Percentiles rank a stretch among this genome's conserved stretches.
Evolutionary conservation across 2,113 vertebrate genomes (phyloP).

Genomic region (Phyllopteryx taeniolatus): DNA sequence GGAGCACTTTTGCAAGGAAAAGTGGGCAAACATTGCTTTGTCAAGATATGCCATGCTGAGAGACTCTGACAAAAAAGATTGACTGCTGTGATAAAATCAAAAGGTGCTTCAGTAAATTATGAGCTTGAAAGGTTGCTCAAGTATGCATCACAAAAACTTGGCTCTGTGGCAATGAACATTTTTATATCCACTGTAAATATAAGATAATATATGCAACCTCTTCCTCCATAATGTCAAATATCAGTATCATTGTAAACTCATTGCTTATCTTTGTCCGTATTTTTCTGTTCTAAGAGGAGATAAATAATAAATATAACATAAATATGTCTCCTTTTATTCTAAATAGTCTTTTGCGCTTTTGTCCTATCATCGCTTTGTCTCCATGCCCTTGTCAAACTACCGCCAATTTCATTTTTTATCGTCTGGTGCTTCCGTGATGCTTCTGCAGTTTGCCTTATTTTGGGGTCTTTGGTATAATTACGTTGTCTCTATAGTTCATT

Average conservation of each 20-base stretch:
- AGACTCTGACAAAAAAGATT: neutral
- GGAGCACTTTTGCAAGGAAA: neutral
- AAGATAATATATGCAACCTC: neutral
- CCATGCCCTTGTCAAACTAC: slow-evolving; percentile 37
- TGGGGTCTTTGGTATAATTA: neutral
- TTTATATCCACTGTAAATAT: neutral
- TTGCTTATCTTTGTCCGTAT: slow-evolving; percentile 34
- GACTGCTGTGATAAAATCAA: neutral
- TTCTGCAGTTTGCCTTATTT: neutral
- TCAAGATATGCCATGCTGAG: neutral
- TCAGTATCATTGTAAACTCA: slow-evolving; percentile 11
- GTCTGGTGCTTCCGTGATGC: neutral
- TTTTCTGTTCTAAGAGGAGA: too few species aligned
- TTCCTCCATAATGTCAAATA: slow-evolving; percentile 2
- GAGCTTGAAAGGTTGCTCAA: neutral
- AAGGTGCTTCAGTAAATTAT: neutral
- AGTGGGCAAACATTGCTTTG: neutral
- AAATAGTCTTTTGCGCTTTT: slow-evolving; percentile 29
- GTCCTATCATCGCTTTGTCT: slow-evolving; percentile 46
- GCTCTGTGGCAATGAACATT: neutral
- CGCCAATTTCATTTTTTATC: slow-evolving; percentile 19
- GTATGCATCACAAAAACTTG: neutral
- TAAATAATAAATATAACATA: too few species aligned
- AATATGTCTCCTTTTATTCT: slow-evolving; percentile 23
- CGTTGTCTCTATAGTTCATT: neutral